Base-by-base conservation (phyloP, 2,888 invertebrate genomes). In the Taphrorychus bicolor region DNA sequence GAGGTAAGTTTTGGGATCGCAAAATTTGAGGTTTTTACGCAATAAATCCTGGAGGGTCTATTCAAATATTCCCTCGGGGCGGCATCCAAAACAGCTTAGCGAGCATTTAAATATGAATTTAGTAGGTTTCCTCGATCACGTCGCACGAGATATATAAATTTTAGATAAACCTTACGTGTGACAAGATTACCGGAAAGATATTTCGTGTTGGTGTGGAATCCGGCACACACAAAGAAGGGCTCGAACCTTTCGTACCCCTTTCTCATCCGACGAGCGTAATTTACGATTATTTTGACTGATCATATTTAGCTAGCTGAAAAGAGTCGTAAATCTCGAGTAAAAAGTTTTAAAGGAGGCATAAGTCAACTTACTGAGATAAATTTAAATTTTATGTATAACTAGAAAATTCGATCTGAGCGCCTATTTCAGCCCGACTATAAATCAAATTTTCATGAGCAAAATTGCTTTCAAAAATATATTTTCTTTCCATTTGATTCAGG, bases 121-220 rank as follows among this genome's bases (percentile, higher is more conserved):
- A 61, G 57, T 41, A 41, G 22, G 54, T 61, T 61, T 45, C 32
- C 42, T 42, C 42, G 57, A 66, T 66, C 66, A 62, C 66, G 66
- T 66, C 52, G 32, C 49, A 7, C 14, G n/a, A 19, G 60, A 56
- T 40, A 49, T 60, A 66, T 66, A 66, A 66, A 66, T 66, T 66
- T 66, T 60, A 59, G 66, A 66, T 66, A 66, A 66, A 60, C 66
- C 60, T 60, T 66, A 60, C 56, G 49, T 66, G 66, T 66, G 66
- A 66, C 66, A 66, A 49, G 66, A 60, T 66, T 66, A 49, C 60
- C 66, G 17, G 45, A 56, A 60, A 60, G 49, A 66, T 66, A 66
- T 66, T 60, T 60, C 48, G 56, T 64, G 51, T 23, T 56, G 56
- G 49, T 51, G 19, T 14, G 19, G 16, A 56, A 45, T 62, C 48